Evolutionary conservation across 2,888 invertebrate genomes (phyloP).

Genomic region (Tetragnatha montana): DNA sequence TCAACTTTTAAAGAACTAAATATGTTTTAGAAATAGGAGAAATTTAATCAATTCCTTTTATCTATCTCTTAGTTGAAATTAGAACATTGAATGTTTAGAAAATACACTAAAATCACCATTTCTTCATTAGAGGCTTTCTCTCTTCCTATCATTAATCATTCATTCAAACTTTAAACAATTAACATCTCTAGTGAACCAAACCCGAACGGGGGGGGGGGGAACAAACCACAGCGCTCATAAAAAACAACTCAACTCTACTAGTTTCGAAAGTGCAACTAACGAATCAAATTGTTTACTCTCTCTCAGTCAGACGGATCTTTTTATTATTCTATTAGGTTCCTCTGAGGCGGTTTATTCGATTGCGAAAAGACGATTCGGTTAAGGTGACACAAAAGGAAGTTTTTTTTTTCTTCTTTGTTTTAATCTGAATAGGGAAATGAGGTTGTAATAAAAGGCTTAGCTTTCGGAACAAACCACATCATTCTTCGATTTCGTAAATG

Average conservation of each 20-base stretch:
- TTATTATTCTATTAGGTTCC: background rate
- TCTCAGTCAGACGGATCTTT: background rate
- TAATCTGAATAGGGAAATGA: conserved; percentile 21
- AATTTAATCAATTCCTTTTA: too few relatives aligned
- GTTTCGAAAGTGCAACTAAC: background rate
- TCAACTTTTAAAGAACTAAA: too few relatives aligned
- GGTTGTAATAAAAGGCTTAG: conserved; percentile 26
- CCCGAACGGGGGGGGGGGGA: too few relatives aligned
- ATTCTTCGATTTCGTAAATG: too few relatives aligned
- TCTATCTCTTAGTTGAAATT: too few relatives aligned
- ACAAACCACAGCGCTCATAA: background rate
- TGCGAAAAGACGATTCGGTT: background rate
- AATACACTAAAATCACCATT: background rate
- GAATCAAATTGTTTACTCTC: background rate
- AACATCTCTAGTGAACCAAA: background rate
- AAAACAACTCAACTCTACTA: background rate
- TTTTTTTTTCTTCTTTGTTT: background rate
- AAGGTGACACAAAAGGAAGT: background rate
- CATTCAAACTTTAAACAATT: background rate
- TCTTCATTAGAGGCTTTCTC: background rate
- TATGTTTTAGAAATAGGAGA: too few relatives aligned
- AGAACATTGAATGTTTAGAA: too few relatives aligned
- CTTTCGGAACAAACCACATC: background rate
- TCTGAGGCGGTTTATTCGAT: background rate
- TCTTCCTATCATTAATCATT: background rate